Evolutionary conservation across 1,140 invertebrate genomes (phyloP), one percentile per base, ranked within the genome.

Genomic region (Grapholita molesta): DNA sequence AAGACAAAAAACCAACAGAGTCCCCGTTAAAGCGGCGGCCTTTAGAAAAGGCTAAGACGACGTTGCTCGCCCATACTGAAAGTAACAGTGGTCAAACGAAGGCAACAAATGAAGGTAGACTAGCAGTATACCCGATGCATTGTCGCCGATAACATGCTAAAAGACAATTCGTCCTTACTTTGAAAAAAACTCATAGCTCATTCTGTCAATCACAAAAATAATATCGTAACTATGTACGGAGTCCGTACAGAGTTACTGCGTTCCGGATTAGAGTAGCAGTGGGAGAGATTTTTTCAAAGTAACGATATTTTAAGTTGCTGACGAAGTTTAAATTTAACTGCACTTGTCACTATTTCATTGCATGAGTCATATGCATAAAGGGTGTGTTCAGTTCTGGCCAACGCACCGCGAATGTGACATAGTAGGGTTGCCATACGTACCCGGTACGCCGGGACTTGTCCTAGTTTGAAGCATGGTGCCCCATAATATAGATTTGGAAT

Each of bases 41-140:
- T 53, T 77, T 89, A 80, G 87, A 90, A 83, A 91, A 90, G 83
- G 86, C 89, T 75, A 90, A 91, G 86, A 91, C 89, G 68, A 89
- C 88, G 77, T 84, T 90, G 78, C 83, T 90, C 73, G 83, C 88
- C 53, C 89, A 89, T 83, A 87, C 84, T 77, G 88, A 90, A 83
- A 88, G 78, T 91, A 89, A 89, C 83, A 84, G 84, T 88, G 86
- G 88, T 85, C 86, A 89, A 85, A 85, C 83, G 76, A 90, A 91
- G 85, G 78, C 88, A 70, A 77, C 84, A 70, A 83, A 81, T 65
- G 89, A 91, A 91, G 89, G 89, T 91, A 91, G 88, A 87, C 74
- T 75, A 77, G 72, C 77, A 75, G 73, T 80, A 74, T 76, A 57
- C 55, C 53, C 24, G n/a, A 12, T 30, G 25, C 21, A 66, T 33